Evolutionary conservation across 2,888 invertebrate genomes (phyloP).

Genomic region (Sthenelais limicola): DNA sequence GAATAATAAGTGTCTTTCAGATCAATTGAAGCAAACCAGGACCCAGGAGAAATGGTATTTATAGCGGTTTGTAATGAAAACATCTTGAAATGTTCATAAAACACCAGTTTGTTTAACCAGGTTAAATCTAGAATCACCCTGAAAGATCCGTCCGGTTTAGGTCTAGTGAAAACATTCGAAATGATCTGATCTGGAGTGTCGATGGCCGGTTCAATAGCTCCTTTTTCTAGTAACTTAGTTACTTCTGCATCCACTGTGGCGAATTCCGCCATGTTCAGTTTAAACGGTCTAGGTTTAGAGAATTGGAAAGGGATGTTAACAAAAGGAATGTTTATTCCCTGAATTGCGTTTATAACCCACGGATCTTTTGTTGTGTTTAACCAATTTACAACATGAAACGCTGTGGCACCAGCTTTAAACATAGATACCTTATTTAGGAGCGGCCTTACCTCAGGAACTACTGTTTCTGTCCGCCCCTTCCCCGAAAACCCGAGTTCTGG

Average conservation of each 20-base stretch:
- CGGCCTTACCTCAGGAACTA: too few species aligned
- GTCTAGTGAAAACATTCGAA: not conserved
- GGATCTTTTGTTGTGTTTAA: not conserved
- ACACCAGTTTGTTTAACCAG: too few species aligned
- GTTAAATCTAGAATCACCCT: too few species aligned
- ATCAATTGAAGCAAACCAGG: not conserved
- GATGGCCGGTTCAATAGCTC: not conserved
- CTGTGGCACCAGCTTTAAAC: not conserved
- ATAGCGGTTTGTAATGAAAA: not conserved
- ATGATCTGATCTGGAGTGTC: not conserved
- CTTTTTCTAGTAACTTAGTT: not conserved
- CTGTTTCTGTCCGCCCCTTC: too few species aligned
- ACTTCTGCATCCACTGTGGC: not conserved
- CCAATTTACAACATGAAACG: not conserved
- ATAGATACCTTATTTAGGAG: too few species aligned
- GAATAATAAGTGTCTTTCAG: not conserved
- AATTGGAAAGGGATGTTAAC: not conserved
- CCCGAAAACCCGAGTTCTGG: too few species aligned
- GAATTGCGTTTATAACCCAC: not conserved
- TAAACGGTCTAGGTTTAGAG: not conserved
- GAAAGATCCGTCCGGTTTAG: too few species aligned
- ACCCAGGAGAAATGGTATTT: not conserved
- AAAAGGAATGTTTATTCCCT: not conserved
- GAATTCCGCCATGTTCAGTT: not conserved
- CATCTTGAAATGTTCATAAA: conserved; percentile 1